A percentile compares a stretch with the other conserved stretches of the same genome.
These are phyloP conservation scores for Chymomyza fuscimana DNA, from an alignment of 2,888 invertebrate genomes.

Conservation along the genomic window DNA sequence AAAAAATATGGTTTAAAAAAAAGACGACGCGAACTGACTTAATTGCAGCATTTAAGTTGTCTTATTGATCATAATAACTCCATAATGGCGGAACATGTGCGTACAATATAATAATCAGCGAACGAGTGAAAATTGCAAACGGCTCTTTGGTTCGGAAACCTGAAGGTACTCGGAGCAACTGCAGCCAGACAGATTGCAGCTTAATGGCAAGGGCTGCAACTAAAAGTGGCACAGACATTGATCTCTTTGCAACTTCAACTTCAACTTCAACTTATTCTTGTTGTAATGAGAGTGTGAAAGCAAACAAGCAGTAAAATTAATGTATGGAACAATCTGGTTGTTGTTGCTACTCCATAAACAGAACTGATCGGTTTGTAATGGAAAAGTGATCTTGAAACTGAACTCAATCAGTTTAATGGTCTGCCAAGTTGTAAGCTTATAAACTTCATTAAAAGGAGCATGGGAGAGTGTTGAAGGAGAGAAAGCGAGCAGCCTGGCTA, in stretches of 20 bases:
- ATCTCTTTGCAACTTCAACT: slow-evolving; percentile 7
- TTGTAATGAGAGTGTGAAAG: slow-evolving; percentile 72
- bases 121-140: slow-evolving; percentile 69
- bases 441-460: slow-evolving; percentile 27
- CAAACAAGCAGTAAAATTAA: slow-evolving; percentile 72
- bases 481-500: slow-evolving; percentile 17
- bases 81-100: slow-evolving; percentile 80
- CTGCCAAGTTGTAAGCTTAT: slow-evolving; percentile 59
- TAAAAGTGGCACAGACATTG: slow-evolving; percentile 57
- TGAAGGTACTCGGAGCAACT: slow-evolving; percentile 16
- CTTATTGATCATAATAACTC: slow-evolving; percentile 80
- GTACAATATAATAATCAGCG: slow-evolving; percentile 74
- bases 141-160: slow-evolving; percentile 46
- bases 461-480: slow-evolving; percentile 12
- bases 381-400: slow-evolving; percentile 64
- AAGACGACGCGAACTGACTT: slow-evolving; percentile 65
- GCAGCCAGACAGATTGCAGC: not conserved
- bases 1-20: slow-evolving; percentile 15
- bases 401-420: slow-evolving; percentile 73
- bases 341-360: slow-evolving; percentile 25
- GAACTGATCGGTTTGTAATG: slow-evolving; percentile 68
- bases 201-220: not conserved
- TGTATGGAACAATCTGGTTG: slow-evolving; percentile 24
- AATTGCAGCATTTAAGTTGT: slow-evolving; percentile 80
- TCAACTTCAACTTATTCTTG: slow-evolving; percentile 22